Evolutionary conservation across 2,888 invertebrate genomes (phyloP), one percentile per base, ranked within the genome.

Genomic region (Spodoptera picta): DNA sequence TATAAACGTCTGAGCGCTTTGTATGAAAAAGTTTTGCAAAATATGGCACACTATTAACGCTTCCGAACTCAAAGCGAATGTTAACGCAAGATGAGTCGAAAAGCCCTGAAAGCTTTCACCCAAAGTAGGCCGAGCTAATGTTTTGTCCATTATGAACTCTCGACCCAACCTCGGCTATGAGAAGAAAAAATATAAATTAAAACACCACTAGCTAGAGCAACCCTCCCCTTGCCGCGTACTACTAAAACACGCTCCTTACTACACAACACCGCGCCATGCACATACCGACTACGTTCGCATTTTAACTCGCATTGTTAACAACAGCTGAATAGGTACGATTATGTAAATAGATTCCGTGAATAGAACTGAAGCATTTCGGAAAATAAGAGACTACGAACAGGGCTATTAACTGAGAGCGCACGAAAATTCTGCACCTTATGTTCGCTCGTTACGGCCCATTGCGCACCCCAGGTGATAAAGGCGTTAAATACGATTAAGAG

Each of bases 401-500:
- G 62, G 73, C 79, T 75, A 75, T 83, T 83, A 83, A 82, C 65
- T 73, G 71, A 69, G 75, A 56, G 66, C 73, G 73, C 73, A 59
- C 68, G 64, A 78, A 75, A 59, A 76, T 79, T 76, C 78, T 81
- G 80, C 78, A 81, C 85, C 87, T 86, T 85, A 85, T 83, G 86
- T 77, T 80, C 81, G 73, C 70, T 76, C 78, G 86, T 82, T 83
- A 86, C 88, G 84, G 84, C 76, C 85, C 91, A 92, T 91, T 91
- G 89, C 88, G 79, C 90, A 90, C 92, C 90, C 87, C 90, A 92
- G 92, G 93, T 92, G 91, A 90, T 92, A 91, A 91, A 90, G 87
- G 88, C 91, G 87, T 89, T 93, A 92, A 92, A 92, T 90, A 88
- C 91, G 91, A 92, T 93, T 92, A 93, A 90, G 87, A 90, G 87